Conservation (phyloP, 2,113 vertebrate species). For the Leptobrachium ailaonicum region DNA sequence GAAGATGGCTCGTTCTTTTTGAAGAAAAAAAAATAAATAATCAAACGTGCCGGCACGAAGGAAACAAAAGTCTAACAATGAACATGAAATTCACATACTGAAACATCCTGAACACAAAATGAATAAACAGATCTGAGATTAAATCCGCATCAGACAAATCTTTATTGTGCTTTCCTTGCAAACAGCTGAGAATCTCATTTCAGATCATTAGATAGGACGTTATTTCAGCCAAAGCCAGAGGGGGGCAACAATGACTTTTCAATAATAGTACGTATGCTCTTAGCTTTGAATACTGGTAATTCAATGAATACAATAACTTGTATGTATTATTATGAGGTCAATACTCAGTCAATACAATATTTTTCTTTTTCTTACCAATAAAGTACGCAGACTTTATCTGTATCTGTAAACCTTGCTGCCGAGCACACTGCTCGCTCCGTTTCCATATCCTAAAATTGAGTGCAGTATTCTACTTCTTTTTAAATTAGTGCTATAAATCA, state of each 20-base stretch:
- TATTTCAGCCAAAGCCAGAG: conserved; percentile 35
- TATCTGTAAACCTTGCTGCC: background rate
- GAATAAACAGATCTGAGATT: too few species aligned
- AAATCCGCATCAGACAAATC: background rate
- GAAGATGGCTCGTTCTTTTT: too few species aligned
- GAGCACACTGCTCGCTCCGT: background rate
- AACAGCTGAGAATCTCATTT: background rate
- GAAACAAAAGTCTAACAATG: too few species aligned
- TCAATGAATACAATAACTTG: background rate
- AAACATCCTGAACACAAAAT: too few species aligned
- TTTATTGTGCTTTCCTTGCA: conserved; percentile 6
- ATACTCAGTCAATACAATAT: conserved; percentile 4
- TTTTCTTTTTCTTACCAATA: background rate
- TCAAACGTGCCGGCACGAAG: too few species aligned
- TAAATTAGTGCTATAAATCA: background rate
- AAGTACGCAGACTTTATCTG: background rate
- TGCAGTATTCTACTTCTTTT: background rate
- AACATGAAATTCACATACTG: too few species aligned
- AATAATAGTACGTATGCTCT: conserved; percentile 12
- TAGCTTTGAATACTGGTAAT: background rate
- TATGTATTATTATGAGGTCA: background rate
- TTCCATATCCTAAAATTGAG: background rate
- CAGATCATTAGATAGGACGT: conserved; percentile 6
- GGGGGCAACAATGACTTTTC: conserved; percentile 39
- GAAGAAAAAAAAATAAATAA: too few species aligned